Base-by-base conservation (phyloP, 1,140 invertebrate genomes). In the Lethocerus indicus region DNA sequence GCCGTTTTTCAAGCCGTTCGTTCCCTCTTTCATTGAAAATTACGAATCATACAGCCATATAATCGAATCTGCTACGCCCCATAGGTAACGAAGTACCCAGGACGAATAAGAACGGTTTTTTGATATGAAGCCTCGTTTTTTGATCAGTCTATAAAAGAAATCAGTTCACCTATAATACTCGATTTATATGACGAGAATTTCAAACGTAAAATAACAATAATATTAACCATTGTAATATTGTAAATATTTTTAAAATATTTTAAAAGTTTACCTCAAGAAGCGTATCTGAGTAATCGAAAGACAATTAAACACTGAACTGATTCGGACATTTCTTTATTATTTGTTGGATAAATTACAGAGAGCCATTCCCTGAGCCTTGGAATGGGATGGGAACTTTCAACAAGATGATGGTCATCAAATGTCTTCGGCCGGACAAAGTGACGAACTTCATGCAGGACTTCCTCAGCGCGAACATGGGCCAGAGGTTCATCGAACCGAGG, bases 361-460 rank as follows among this genome's bases (percentile, higher is more conserved):
- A 67, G 29, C 49, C 59, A 2, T 67, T 78, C 39, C 80, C 81
- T 0, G 64, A 72, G 44, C 70, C 71, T 12, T 65, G 76, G 58
- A 63, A 78, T 12, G 59, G 54, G 0, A 67, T 66, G 26, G 58
- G 82, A 16, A 68, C 71, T 45, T 85, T 87, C 62, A 75, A 84
- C 57, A 76, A 72, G 54, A 64, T 88, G 51, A 57, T 86, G 1
- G 61, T 87, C 2, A 57, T 87, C 2, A 79, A 83, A 53, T 81
- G 78, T 60, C 57, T 87, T 0, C 60, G 81, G 54, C 72, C 81
- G 1, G 83, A 86, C 57, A 85, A 83, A 63, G 36, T 55, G 27
- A 72, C 76, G 1, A 79, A 79, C 46, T 75, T 74, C 1, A 72
- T 87, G 50, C 78, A 81, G 59, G 63, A 71, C 5, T 81, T 75